phyloP scores from a whole-genome alignment of 2,797 vertebrate species.

The Acrossocheilus wenchowensis region DNA sequence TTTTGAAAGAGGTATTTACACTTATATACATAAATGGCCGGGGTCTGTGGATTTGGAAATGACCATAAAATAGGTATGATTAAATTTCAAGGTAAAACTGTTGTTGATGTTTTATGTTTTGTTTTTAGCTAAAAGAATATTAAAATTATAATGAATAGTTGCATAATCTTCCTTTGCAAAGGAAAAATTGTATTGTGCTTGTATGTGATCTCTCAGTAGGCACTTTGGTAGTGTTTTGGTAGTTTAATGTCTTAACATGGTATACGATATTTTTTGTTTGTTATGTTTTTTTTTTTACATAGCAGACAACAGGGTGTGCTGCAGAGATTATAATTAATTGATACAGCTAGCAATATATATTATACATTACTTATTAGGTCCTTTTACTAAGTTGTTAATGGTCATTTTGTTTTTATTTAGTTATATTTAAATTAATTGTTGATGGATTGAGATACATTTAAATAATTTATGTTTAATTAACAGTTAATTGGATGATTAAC shows the following conservation, averaged over 20 bases:
- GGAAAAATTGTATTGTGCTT: background rate
- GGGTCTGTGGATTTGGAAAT: background rate
- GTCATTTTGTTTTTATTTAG: background rate
- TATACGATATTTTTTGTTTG: background rate
- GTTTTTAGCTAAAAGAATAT: constrained; percentile 1
- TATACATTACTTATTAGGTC: background rate
- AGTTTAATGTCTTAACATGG: background rate
- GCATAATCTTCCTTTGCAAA: background rate
- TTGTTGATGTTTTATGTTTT: constrained; percentile 2
- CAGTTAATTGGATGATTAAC: background rate
- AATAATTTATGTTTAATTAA: background rate
- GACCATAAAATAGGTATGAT: background rate
- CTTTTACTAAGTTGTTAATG: background rate
- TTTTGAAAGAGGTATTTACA: background rate
- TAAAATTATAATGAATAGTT: background rate
- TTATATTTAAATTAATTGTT: background rate
- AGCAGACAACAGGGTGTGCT: background rate
- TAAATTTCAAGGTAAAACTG: background rate
- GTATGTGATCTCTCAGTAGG: background rate
- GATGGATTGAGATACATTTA: background rate
- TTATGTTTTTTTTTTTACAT: constrained; percentile 9
- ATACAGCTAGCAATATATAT: background rate
- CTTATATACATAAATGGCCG: background rate
- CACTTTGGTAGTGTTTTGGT: background rate
- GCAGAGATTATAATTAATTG: background rate